A percentile compares a stretch with the other conserved stretches of the same genome.
Evolutionary conservation across 2,888 invertebrate species (phyloP).

Genomic region (Meghimatium bilineatum): DNA sequence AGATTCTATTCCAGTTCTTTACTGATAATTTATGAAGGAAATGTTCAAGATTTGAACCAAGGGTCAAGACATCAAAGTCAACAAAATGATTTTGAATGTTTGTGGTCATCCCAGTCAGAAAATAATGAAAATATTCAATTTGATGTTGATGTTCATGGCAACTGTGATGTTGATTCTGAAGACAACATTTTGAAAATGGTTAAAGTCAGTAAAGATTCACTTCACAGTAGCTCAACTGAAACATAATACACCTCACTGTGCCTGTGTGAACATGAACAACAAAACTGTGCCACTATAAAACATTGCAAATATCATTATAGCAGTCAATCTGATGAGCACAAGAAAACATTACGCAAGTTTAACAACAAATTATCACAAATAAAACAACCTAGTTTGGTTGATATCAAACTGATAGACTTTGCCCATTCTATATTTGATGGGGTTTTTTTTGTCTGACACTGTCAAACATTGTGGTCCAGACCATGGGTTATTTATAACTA

Average conservation of each 20-base stretch:
- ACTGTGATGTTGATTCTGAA: not conserved
- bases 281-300: not conserved
- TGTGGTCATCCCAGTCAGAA: not conserved
- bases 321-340: not conserved
- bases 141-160: too few species aligned
- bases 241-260: not conserved
- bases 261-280: not conserved
- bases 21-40: slow-evolving; percentile 80
- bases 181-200: not conserved
- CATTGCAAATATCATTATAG: not conserved
- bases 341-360: not conserved
- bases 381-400: slow-evolving; percentile 74
- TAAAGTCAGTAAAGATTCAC: not conserved
- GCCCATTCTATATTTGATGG: slow-evolving; percentile 91
- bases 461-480: slow-evolving; percentile 90
- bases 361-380: not conserved
- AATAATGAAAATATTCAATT: not conserved
- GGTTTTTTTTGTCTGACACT: slow-evolving; percentile 79
- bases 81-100: not conserved
- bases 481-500: slow-evolving; percentile 91
- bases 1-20: slow-evolving; percentile 81
- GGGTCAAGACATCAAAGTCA: not conserved
- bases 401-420: slow-evolving; percentile 96
- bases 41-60: not conserved
- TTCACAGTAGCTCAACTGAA: not conserved